Conservation (phyloP, 2,888 invertebrate species). For the Cerastis rubricosa region DNA sequence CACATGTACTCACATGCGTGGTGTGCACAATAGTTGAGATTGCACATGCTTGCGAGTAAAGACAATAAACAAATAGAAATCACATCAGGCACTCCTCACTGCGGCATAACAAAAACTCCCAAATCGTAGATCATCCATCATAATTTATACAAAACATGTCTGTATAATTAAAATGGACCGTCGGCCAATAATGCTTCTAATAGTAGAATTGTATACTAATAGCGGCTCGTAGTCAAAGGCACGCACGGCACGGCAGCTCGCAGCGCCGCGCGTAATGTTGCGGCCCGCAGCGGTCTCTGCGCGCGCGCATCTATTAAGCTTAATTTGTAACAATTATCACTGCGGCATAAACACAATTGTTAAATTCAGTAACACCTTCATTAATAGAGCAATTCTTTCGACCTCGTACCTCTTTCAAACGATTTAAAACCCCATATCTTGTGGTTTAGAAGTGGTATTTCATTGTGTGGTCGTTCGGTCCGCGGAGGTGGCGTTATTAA, state of each 20-base stretch:
- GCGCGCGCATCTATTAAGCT: conserved; percentile 72
- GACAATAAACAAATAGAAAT: conserved; percentile 13
- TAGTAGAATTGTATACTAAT: conserved; percentile 55
- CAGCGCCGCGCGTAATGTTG: conserved; percentile 40
- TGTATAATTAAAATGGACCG: conserved; percentile 59
- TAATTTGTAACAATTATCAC: conserved; percentile 85
- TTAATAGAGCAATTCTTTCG: conserved; percentile 75
- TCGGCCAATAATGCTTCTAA: conserved; percentile 50
- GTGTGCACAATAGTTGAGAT: not conserved
- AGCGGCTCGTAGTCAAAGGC: conserved; percentile 39
- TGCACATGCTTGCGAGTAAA: not conserved
- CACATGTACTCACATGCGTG: not conserved
- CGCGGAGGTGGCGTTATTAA: conserved; percentile 76
- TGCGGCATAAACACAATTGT: conserved; percentile 77
- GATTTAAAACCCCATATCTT: conserved; percentile 41
- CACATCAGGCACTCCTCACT: not conserved
- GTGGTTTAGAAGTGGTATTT: conserved; percentile 31
- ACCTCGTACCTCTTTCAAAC: conserved; percentile 16
- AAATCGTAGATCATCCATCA: conserved; percentile 62
- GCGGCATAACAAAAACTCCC: conserved; percentile 12
- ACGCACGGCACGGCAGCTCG: conserved; percentile 16
- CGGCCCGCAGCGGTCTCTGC: conserved; percentile 57
- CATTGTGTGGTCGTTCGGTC: not conserved
- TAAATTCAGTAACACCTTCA: conserved; percentile 84
- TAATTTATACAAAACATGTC: conserved; percentile 37